Conservation (phyloP, 2,888 invertebrate species). For the Hypomecis punctinalis region DNA sequence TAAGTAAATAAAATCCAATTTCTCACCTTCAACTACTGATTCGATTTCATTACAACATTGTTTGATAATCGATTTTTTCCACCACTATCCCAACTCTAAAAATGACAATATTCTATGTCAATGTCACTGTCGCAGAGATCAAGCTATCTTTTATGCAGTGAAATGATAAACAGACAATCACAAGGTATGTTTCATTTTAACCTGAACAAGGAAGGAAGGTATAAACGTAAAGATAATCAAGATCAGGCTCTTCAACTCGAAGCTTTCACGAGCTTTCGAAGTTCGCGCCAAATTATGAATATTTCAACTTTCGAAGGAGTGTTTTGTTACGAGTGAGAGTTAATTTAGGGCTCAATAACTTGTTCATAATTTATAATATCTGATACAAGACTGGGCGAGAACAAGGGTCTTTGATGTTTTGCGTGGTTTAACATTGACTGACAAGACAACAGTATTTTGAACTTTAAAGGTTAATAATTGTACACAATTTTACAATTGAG, state of each 20-base stretch:
- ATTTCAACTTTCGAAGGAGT: neutral
- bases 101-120: no score
- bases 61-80: no score
- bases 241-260: neutral
- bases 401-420: neutral
- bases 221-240: conserved; percentile 3
- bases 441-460: neutral
- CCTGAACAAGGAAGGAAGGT: neutral
- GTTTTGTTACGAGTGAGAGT: neutral
- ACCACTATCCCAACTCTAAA: no score
- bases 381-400: neutral
- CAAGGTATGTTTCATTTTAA: neutral
- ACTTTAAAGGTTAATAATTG: no score
- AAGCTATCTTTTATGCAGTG: no score
- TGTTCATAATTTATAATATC: neutral
- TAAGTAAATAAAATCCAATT: no score
- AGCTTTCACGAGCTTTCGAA: neutral
- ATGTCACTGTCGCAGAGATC: no score
- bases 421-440: neutral
- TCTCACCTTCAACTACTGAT: no score
- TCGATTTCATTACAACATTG: no score
- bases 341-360: neutral
- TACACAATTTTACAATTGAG: no score
- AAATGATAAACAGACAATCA: neutral
- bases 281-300: conserved; percentile 5